Evolutionary conservation across 1,140 invertebrate species (phyloP).

Genomic region (Metaphire vulgaris): DNA sequence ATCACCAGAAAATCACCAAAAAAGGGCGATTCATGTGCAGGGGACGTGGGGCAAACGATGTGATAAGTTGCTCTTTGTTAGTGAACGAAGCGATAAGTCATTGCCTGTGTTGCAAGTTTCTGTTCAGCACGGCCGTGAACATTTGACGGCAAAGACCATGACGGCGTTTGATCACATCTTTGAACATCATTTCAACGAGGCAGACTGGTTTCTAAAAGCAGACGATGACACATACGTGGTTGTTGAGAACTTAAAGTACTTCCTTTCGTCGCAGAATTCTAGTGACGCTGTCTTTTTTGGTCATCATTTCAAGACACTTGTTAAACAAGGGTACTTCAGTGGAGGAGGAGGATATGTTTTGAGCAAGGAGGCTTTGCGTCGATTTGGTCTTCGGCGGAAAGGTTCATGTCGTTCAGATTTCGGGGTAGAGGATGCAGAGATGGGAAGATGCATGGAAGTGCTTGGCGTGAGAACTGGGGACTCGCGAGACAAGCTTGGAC

Average conservation of each 20-base stretch:
- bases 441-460: conserved; percentile 82
- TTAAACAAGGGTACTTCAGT: conserved; percentile 78
- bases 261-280: conserved; percentile 20
- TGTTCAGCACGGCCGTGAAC: conserved; percentile 11
- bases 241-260: conserved; percentile 25
- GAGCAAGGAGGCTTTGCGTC: conserved; percentile 40
- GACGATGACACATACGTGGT: conserved; percentile 30
- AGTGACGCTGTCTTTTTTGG: conserved; percentile 48
- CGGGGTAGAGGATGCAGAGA: conserved; percentile 80
- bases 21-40: conserved; percentile 11
- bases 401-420: conserved; percentile 6
- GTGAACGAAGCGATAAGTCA: conserved; percentile 6
- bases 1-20: not conserved
- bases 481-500: conserved; percentile 70
- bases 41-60: conserved; percentile 23
- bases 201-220: conserved; percentile 48
- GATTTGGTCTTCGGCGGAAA: conserved; percentile 29
- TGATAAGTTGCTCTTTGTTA: conserved; percentile 27
- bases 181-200: conserved; percentile 24
- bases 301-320: conserved; percentile 46
- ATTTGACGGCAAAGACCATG: conserved; percentile 28
- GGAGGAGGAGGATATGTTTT: conserved; percentile 62
- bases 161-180: conserved; percentile 28
- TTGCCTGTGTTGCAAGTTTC: conserved; percentile 13
- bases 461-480: conserved; percentile 80